phyloP scores from a whole-genome alignment of 1,140 invertebrate genomes.

The Helicoverpa zea region DNA sequence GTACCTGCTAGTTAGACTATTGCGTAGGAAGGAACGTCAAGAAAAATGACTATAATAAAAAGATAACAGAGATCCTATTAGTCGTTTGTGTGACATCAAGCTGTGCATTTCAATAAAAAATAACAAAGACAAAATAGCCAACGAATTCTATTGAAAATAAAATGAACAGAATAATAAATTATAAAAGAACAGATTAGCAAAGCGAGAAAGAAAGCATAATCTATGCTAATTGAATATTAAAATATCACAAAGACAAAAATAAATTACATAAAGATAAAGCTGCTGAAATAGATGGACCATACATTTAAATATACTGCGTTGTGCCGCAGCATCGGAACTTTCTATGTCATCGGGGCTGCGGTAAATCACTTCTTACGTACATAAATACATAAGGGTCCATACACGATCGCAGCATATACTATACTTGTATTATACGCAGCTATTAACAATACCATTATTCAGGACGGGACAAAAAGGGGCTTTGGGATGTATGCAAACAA shows the following conservation, averaged over 20 bases:
- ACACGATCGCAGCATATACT: not conserved
- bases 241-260: not conserved
- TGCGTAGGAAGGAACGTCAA: too few relatives aligned
- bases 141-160: too few relatives aligned
- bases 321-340: constrained; percentile 23
- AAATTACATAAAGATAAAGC: not conserved
- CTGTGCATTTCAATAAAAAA: too few relatives aligned
- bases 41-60: too few relatives aligned
- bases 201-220: too few relatives aligned
- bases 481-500: constrained; percentile 61
- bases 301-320: not conserved
- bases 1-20: not conserved
- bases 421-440: not conserved
- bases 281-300: not conserved
- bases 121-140: too few relatives aligned
- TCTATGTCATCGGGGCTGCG: constrained; percentile 17
- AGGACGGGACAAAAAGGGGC: constrained; percentile 45
- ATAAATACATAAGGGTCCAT: constrained; percentile 5
- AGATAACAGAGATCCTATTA: too few relatives aligned
- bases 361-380: constrained; percentile 27
- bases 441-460: constrained; percentile 47
- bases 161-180: too few relatives aligned
- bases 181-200: too few relatives aligned
- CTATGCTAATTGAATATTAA: not conserved
- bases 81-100: too few relatives aligned